Evolutionary conservation across 2,888 invertebrate species (phyloP).

Genomic region (Nowickia ferox): DNA sequence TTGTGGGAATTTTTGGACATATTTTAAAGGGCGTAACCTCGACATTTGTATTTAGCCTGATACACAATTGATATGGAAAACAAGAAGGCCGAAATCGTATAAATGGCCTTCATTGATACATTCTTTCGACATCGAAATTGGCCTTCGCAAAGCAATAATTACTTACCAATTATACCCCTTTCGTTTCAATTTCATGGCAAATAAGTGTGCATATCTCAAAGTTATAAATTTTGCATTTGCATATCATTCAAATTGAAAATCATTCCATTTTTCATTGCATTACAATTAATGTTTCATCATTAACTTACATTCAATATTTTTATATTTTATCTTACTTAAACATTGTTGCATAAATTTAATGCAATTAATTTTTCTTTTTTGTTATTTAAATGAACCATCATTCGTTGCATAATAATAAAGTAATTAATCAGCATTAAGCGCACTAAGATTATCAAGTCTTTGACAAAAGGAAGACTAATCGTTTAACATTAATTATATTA

Average conservation of each 20-base stretch:
- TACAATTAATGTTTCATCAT: not conserved
- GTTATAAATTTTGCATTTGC: too few relatives aligned
- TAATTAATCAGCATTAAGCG: slow-evolving; percentile 18
- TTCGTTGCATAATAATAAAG: slow-evolving; percentile 1
- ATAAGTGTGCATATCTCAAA: too few relatives aligned
- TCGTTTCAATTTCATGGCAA: too few relatives aligned
- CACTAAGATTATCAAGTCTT: not conserved
- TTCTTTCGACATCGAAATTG: too few relatives aligned
- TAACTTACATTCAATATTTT: not conserved
- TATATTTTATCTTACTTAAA: not conserved
- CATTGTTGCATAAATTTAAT: not conserved
- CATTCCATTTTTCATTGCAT: not conserved
- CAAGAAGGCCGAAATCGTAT: too few relatives aligned
- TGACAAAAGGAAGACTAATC: slow-evolving; percentile 7
- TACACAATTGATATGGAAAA: too few relatives aligned
- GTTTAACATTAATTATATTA: slow-evolving; percentile 37
- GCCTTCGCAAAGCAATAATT: too few relatives aligned
- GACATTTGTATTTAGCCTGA: too few relatives aligned
- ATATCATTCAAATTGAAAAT: not conserved
- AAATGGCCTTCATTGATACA: too few relatives aligned
- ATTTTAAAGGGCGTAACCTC: too few relatives aligned
- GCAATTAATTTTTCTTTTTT: not conserved
- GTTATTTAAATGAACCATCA: slow-evolving; percentile 18
- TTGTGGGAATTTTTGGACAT: too few relatives aligned
- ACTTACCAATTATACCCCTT: too few relatives aligned